Evolutionary conservation across 2,113 vertebrate genomes (phyloP).

Genomic region (Aegypius monachus): DNA sequence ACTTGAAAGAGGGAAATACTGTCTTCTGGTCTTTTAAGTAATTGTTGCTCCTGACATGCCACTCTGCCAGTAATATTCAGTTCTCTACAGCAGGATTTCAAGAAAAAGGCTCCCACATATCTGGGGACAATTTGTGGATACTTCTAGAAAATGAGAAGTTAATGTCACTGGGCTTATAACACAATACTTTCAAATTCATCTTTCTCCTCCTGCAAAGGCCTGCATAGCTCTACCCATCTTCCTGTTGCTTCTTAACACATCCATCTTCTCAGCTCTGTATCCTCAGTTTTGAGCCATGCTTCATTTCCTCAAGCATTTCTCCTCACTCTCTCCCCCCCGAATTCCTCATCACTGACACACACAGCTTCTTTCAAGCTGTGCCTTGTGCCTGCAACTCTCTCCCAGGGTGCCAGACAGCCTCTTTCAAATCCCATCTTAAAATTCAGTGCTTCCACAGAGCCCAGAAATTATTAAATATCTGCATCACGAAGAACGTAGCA

Average conservation of each 20-base stretch:
- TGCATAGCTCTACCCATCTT: not conserved
- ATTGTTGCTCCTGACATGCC: not conserved
- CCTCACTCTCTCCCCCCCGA: accelerated
- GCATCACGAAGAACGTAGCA: not conserved
- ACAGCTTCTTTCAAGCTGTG: not conserved
- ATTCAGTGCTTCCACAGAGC: not conserved
- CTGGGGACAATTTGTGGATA: not conserved
- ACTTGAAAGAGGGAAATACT: not conserved
- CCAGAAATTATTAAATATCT: not conserved
- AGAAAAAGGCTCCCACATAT: not conserved
- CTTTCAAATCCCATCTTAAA: not conserved
- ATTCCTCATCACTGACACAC: not conserved
- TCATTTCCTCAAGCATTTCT: not conserved
- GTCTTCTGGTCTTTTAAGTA: not conserved
- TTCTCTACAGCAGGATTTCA: not conserved
- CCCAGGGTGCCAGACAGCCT: not conserved
- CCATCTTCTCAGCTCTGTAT: not conserved
- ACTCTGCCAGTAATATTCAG: not conserved
- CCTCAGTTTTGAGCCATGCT: not conserved
- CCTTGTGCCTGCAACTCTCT: not conserved
- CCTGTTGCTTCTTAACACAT: not conserved
- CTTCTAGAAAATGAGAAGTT: not conserved
- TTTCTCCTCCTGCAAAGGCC: not conserved
- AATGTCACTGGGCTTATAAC: not conserved
- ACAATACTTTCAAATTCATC: not conserved